phyloP scores from a whole-genome alignment of 2,113 vertebrate genomes.

The Pampusana beccarii region DNA sequence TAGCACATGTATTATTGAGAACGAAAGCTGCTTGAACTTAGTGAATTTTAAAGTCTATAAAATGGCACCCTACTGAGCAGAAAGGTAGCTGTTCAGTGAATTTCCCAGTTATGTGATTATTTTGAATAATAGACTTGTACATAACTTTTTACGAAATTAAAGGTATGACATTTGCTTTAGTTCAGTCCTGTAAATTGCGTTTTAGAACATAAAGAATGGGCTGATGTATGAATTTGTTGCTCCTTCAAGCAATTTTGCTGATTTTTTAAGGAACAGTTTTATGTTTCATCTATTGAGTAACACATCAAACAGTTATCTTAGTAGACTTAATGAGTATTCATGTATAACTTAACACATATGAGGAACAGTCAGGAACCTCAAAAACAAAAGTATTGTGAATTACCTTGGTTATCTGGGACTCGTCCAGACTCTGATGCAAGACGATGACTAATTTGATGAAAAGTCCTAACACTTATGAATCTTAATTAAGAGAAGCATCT shows the following conservation, averaged over 20 bases:
- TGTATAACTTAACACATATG: constrained; percentile 48
- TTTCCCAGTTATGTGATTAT: constrained; percentile 93
- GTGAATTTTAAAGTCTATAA: constrained; percentile 93
- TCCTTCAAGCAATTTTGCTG: constrained; percentile 76
- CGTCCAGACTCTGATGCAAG: background rate
- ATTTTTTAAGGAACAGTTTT: constrained; percentile 80
- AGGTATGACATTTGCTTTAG: constrained; percentile 87
- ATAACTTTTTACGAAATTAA: constrained; percentile 89
- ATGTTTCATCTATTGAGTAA: constrained; percentile 76
- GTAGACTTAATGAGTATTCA: constrained; percentile 69
- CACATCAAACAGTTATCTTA: constrained; percentile 76
- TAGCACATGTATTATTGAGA: constrained; percentile 95
- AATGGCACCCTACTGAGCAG: constrained; percentile 94
- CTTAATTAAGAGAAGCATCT: constrained; percentile 9
- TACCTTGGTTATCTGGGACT: background rate
- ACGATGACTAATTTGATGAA: background rate
- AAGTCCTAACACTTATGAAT: background rate
- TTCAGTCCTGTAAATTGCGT: constrained; percentile 78
- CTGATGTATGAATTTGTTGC: constrained; percentile 78
- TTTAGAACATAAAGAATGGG: constrained; percentile 79
- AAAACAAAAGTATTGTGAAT: background rate
- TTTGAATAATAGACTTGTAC: constrained; percentile 97
- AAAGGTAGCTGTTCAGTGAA: constrained; percentile 92
- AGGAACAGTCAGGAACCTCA: constrained; percentile 37
- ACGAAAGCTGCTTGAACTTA: constrained; percentile 89